Evolutionary conservation across 2,797 vertebrate genomes (phyloP), one percentile per base, ranked within the genome.

Genomic region (Mastacembelus armatus): DNA sequence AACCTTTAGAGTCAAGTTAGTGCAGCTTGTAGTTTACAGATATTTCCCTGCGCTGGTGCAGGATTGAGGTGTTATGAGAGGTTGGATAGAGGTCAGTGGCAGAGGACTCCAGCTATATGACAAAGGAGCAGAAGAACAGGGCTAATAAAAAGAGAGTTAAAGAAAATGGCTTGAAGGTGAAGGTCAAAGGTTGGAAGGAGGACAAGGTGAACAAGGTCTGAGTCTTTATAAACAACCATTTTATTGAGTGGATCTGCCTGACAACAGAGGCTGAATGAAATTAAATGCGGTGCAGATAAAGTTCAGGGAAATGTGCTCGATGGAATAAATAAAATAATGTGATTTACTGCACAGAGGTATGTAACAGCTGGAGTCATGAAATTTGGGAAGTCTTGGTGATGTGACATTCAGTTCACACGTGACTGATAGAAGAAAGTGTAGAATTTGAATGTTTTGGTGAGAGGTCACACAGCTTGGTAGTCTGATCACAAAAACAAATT

Each of bases 141-240:
- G 59, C 61, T 61, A 70, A 30, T 66, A 52, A 61, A 15, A 38
- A 73, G 55, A 15, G 4, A 49, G 27, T 36, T 45, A 62, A 44
- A 65, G 71, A 58, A 18, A 58, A 56, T 15, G 61, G 77, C 42
- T 48, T 18, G 59, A 62, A 52, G 66, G 60, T 49, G 49, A 61
- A 39, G 55, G 35, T 24, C 16, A 18, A 52, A 51, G 27, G 43
- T 0, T 9, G 11, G 51, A 32, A 22, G 42, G 57, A 51, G 58
- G 70, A 50, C 57, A 2, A 18, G 5, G 26, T 2, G 16, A 51
- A 59, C 45, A 38, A 77, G 50, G 75, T 51, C 55, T 3, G 7
- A 16, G 54, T 43, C 48, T 72, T 66, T n/a, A 42, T 57, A 43
- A 66, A 69, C 21, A 49, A 19, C 6, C 3, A 66, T n/a, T 72